Percentiles rank a stretch among this genome's conserved stretches.
phyloP scores from a whole-genome alignment of 2,888 invertebrate genomes.

The Agonum fuliginosum region DNA sequence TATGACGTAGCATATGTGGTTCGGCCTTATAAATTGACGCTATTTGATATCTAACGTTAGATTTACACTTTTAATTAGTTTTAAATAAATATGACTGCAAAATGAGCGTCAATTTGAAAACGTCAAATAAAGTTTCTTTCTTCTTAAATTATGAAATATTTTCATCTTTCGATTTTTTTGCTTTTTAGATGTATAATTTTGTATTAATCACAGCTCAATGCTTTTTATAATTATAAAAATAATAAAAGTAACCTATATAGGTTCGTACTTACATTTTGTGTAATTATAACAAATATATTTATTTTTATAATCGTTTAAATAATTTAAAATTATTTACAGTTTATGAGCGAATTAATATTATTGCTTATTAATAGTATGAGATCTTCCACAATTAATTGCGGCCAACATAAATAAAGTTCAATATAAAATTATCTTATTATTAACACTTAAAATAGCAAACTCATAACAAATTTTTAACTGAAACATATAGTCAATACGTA shows the following conservation, averaged over 20 bases:
- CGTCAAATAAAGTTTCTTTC: no score
- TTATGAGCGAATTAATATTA: constrained; percentile 52
- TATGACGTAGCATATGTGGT: no score
- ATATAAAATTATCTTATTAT: background rate
- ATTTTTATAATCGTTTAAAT: constrained; percentile 17
- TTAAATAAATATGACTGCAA: no score
- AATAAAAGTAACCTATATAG: constrained; percentile 32
- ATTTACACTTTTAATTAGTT: no score
- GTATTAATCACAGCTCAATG: constrained; percentile 55
- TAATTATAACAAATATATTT: constrained; percentile 22
- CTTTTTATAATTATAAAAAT: constrained; percentile 50
- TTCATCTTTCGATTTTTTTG: background rate
- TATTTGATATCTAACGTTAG: no score
- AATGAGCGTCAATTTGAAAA: no score
- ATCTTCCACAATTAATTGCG: constrained; percentile 44
- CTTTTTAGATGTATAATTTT: constrained; percentile 43
- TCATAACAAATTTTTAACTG: no score
- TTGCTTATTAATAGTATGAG: constrained; percentile 52
- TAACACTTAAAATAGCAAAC: background rate
- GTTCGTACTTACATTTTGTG: constrained; percentile 8
- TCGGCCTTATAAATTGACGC: no score
- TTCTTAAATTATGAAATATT: constrained; percentile 20
- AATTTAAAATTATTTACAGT: constrained; percentile 44
- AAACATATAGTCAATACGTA: background rate
- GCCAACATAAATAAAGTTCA: background rate